phyloP scores from a whole-genome alignment of 1,140 invertebrate genomes.

The Sminthurides bifidus region DNA sequence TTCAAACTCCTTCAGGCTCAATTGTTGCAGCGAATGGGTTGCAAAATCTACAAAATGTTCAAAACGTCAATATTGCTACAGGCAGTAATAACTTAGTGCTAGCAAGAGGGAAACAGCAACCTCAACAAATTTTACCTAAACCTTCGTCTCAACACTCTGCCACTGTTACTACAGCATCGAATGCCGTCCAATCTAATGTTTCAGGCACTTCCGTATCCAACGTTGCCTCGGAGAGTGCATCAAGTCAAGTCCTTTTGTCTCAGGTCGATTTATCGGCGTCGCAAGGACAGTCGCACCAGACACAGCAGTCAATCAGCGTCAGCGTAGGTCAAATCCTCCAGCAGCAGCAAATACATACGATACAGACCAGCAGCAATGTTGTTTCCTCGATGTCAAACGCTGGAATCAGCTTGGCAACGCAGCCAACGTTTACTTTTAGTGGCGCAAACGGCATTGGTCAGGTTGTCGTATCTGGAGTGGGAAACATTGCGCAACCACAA shows the following conservation, averaged over 20 bases:
- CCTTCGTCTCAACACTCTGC: slow-evolving; percentile 3
- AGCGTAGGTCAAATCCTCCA: slow-evolving; percentile 17
- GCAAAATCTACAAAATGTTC: slow-evolving; percentile 9
- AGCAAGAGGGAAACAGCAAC: slow-evolving; percentile 21
- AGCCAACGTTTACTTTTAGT: slow-evolving; percentile 23
- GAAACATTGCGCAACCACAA: slow-evolving; percentile 17
- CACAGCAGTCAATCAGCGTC: slow-evolving; percentile 1
- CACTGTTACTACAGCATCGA: not conserved
- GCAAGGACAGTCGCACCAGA: not conserved
- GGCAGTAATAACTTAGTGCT: too few species aligned
- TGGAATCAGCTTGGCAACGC: not conserved
- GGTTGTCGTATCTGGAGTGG: slow-evolving; percentile 24
- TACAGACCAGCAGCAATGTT: slow-evolving; percentile 1
- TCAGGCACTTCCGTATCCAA: too few species aligned
- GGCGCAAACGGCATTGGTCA: slow-evolving; percentile 19
- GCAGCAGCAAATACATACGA: slow-evolving; percentile 14
- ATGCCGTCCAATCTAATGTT: too few species aligned
- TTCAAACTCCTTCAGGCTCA: slow-evolving; percentile 19
- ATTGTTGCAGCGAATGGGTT: slow-evolving; percentile 4
- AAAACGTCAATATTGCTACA: slow-evolving; percentile 11
- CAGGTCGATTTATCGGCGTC: too few species aligned
- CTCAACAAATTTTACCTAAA: slow-evolving; percentile 29
- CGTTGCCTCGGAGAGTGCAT: too few species aligned
- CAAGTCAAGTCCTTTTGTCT: too few species aligned
- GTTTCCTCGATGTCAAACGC: slow-evolving; percentile 13